Conservation (phyloP, 2,888 invertebrate genomes). For the Ochropleura leucogaster region DNA sequence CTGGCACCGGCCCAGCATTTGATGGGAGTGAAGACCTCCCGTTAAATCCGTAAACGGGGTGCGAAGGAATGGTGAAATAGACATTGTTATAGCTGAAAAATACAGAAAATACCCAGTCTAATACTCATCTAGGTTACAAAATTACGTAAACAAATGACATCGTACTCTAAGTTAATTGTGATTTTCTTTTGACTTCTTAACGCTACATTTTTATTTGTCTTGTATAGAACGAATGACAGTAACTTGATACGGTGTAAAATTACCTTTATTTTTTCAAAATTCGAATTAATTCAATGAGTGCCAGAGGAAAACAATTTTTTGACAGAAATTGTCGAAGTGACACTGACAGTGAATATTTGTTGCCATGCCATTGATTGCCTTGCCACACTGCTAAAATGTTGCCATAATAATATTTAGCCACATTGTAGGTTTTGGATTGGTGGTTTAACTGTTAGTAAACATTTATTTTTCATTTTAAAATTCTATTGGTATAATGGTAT, state of each 20-base stretch:
- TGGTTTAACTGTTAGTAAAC: background rate
- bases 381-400: background rate
- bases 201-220: background rate
- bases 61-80: conserved; percentile 92
- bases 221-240: conserved; percentile 25
- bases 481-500: background rate
- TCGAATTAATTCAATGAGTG: conserved; percentile 25
- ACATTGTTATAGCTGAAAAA: conserved; percentile 83
- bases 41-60: conserved; percentile 94
- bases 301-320: conserved; percentile 38
- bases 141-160: conserved; percentile 81
- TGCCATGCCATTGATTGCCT: background rate
- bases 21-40: conserved; percentile 92
- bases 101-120: conserved; percentile 6
- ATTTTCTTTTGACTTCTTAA: background rate
- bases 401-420: background rate
- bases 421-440: background rate
- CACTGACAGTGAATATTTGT: conserved; percentile 2
- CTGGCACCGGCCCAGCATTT: conserved; percentile 92
- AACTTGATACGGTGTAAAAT: background rate
- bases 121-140: conserved; percentile 71
- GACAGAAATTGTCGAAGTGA: conserved; percentile 20
- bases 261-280: conserved; percentile 58
- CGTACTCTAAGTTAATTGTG: background rate
- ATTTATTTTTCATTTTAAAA: background rate